These are phyloP conservation scores for Gavialis gangeticus DNA, from an alignment of 2,113 vertebrate species.

Conservation along the genomic window DNA sequence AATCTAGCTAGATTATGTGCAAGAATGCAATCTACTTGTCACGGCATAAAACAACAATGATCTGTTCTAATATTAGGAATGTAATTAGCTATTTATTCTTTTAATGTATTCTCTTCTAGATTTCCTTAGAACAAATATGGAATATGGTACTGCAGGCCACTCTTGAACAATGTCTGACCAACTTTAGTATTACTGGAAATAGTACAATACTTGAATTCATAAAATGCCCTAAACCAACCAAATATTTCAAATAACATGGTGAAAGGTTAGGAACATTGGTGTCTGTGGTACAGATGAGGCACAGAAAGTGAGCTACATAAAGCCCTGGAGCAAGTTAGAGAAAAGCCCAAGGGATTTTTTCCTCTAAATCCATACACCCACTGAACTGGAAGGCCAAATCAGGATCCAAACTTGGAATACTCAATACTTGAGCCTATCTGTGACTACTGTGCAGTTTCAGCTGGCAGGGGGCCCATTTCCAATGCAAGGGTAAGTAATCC, in stretches of 20 bases:
- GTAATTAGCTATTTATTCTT: neutral
- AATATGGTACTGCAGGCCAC: neutral
- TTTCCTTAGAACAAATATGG: neutral
- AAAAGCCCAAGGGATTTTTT: neutral
- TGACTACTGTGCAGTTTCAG: neutral
- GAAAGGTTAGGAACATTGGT: neutral
- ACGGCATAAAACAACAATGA: neutral
- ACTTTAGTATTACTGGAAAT: neutral
- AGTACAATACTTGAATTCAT: neutral
- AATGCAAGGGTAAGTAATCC: neutral
- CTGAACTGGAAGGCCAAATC: no score
- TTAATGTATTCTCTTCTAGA: neutral
- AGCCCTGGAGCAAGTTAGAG: neutral
- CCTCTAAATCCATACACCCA: neutral
- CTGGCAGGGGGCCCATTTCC: neutral
- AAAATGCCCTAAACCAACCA: neutral
- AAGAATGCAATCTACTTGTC: fast-evolving
- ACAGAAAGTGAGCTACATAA: neutral
- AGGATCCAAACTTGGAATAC: neutral
- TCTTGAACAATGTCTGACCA: neutral
- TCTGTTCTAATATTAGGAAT: neutral
- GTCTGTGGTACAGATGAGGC: neutral
- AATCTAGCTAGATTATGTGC: neutral
- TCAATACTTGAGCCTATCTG: neutral
- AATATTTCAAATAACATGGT: neutral